Conservation (phyloP, 2,113 vertebrate species). For the Melanerpes formicivorus region DNA sequence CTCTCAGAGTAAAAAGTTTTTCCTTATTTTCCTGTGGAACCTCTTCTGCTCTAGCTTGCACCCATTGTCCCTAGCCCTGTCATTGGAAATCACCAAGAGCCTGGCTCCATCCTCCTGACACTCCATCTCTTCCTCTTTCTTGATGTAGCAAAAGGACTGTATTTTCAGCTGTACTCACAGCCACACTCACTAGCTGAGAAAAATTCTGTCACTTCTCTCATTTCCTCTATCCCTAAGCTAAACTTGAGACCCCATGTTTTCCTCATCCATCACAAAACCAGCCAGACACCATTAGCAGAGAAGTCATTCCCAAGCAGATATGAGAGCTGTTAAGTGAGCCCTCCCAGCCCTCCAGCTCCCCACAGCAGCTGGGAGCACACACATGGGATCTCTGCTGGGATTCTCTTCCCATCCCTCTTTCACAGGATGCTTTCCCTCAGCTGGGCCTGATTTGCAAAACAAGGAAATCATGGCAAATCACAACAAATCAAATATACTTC, state of each 20-base stretch:
- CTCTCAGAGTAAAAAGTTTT: no score
- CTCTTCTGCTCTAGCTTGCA: no score
- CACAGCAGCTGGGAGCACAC: neutral
- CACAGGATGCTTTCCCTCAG: neutral
- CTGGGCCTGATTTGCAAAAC: neutral
- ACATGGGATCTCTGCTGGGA: neutral
- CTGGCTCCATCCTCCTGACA: no score
- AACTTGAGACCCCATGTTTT: neutral
- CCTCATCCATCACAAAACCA: neutral
- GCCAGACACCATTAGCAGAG: neutral
- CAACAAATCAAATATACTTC: neutral
- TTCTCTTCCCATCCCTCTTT: neutral
- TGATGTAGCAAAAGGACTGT: fast-evolving
- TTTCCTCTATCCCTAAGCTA: neutral
- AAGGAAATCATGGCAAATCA: neutral
- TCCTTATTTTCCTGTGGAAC: no score
- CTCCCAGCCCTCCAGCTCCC: neutral
- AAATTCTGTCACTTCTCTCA: neutral
- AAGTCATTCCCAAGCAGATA: neutral
- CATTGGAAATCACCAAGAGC: no score
- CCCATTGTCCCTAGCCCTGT: no score
- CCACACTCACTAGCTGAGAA: fast-evolving
- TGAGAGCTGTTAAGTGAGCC: fast-evolving
- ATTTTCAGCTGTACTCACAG: neutral
- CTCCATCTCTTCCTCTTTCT: neutral